Evolutionary conservation across 2,888 invertebrate genomes (phyloP).

Genomic region (Adelognathus sp.): DNA sequence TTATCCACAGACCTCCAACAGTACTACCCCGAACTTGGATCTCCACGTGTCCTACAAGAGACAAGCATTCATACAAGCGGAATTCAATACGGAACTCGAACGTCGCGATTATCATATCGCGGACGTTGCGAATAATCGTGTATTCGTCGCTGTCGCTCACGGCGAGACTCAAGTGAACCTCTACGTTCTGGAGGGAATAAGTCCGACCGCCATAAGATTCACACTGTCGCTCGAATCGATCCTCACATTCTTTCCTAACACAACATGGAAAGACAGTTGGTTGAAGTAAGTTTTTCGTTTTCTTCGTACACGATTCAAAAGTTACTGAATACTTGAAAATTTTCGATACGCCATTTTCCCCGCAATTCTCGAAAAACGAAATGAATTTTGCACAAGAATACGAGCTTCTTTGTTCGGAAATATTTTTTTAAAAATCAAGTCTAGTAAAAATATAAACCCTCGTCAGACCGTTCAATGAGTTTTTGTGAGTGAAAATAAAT

Average conservation of each 20-base stretch:
- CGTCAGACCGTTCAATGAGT: no score
- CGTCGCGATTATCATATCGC: conserved; percentile 89
- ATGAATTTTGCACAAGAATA: no score
- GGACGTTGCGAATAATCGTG: conserved; percentile 90
- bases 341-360: no score
- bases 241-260: conserved; percentile 92
- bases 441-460: no score
- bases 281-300: conserved; percentile 85
- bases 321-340: no score
- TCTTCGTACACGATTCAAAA: neutral
- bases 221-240: conserved; percentile 90
- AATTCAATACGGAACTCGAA: conserved; percentile 88
- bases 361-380: no score
- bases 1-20: conserved; percentile 53
- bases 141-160: conserved; percentile 92
- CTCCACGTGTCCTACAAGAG: conserved; percentile 90
- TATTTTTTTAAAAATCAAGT: no score
- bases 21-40: conserved; percentile 82
- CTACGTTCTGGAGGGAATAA: conserved; percentile 89
- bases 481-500: no score
- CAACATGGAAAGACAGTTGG: conserved; percentile 92
- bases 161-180: conserved; percentile 88
- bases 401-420: no score
- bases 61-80: conserved; percentile 87
- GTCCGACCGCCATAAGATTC: conserved; percentile 86